A percentile compares a stretch with the other conserved stretches of the same genome.
Conservation (phyloP, 2,888 invertebrate genomes). For the Aphrophora alni region DNA sequence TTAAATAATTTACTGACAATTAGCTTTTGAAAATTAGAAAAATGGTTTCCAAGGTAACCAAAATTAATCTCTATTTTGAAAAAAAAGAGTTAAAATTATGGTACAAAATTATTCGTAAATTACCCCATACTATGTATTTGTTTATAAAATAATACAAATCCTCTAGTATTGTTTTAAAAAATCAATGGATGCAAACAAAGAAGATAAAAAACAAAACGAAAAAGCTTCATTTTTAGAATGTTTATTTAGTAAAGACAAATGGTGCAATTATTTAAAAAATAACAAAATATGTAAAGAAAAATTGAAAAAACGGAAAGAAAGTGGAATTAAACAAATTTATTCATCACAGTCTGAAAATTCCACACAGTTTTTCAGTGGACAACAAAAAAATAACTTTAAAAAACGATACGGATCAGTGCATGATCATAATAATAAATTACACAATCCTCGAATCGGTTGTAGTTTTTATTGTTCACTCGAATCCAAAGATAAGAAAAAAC, state of each 20-base stretch:
- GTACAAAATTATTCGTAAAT: no score
- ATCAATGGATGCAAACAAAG: not conserved
- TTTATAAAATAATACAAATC: no score
- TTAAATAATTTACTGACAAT: no score
- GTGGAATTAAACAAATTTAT: not conserved
- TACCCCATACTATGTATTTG: no score
- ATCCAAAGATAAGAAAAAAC: not conserved
- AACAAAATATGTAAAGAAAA: not conserved
- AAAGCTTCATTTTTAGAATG: not conserved
- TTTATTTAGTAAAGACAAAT: not conserved
- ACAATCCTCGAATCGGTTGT: not conserved
- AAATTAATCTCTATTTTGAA: no score
- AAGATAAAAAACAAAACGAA: not conserved
- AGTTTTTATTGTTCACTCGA: not conserved
- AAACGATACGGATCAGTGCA: not conserved
- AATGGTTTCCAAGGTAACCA: no score
- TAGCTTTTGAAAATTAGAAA: no score
- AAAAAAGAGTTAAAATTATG: no score
- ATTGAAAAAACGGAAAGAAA: not conserved
- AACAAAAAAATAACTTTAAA: not conserved
- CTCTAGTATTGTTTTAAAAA: no score
- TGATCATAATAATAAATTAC: not conserved
- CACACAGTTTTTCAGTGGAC: not conserved
- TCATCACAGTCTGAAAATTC: not conserved
- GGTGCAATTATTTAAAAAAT: not conserved